Base-by-base conservation (phyloP, 2,888 invertebrate species). In the Cosmorhoe ocellata region DNA sequence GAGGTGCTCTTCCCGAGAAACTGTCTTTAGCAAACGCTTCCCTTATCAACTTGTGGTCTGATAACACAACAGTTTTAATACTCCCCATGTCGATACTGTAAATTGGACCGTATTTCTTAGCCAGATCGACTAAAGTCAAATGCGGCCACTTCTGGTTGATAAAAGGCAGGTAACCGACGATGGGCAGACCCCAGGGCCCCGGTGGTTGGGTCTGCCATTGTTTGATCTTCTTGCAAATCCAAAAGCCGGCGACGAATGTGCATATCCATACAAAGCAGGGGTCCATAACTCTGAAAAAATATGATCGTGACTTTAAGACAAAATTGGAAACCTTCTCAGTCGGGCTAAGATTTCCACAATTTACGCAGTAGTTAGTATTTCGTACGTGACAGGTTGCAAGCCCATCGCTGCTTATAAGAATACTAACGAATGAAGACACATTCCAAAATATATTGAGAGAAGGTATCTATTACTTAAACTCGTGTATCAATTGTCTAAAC, bases 111-210 rank as follows among this genome's bases (percentile, higher is more conserved):
- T 94, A 96, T 59, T 91, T 91, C 47, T 91, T 86, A 0, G 94
- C 86, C 54, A 97, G 77, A 10, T 92, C 73, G 1, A 94, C 92
- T 22, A 98, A 82, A 0, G 94, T 94, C 45, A 92, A 74, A 68
- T 97, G 94, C 0, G 97, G 96, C n/a, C 92, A 88, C 31, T 81
- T 74, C 0, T 92, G 81, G 71, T 95, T 91, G 31, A 98, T 72
- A 79, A 93, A 95, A 0, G 95, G 94, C 51, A 97, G 81, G 70
- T 95, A 96, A 0, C 97, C 97, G 2, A 97, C 57, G 11, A 97
- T 69, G 0, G 97, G 97, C 28, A 96, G 57, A 1, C 95, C 94
- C 90, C 91, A 91, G 0, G 97, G 97, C 0, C 97, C 97, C 0
- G 97, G 96, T 0, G 96, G 95, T 33, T 93, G 76, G 42, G 73